A percentile compares a stretch with the other conserved stretches of the same genome.
These are phyloP conservation scores for Chloebia gouldiae DNA, from an alignment of 2,113 vertebrate species.

Conservation along the genomic window DNA sequence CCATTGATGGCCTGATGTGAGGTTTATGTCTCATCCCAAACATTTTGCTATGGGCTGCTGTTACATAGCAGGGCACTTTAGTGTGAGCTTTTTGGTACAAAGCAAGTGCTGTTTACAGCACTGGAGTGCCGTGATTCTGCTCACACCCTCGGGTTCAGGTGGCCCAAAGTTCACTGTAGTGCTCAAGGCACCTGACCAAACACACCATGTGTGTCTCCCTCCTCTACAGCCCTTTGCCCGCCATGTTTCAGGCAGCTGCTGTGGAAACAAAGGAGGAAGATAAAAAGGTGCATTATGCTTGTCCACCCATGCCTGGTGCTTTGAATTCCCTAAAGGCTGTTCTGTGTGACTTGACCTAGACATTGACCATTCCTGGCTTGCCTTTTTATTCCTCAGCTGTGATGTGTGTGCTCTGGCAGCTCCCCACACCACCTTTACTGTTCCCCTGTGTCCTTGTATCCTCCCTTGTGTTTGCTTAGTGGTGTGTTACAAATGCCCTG, in stretches of 20 bases:
- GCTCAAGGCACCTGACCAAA: not conserved
- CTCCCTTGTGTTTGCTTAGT: not conserved
- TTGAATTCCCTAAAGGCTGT: not conserved
- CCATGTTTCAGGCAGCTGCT: not conserved
- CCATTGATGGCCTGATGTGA: not conserved
- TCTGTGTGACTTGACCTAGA: not conserved
- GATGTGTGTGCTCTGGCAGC: not conserved
- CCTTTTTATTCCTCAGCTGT: not conserved
- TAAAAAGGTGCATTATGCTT: not conserved
- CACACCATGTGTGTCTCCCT: not conserved
- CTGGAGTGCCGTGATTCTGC: accelerated
- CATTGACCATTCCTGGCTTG: not conserved
- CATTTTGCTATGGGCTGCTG: not conserved
- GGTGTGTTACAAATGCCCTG: not conserved
- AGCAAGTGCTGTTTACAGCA: not conserved
- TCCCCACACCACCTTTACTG: not conserved
- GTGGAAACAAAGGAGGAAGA: not conserved
- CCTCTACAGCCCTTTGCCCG: not conserved
- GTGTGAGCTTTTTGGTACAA: not conserved
- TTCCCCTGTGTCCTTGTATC: not conserved
- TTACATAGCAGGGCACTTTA: not conserved
- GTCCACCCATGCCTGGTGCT: not conserved
- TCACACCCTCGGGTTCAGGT: not conserved
- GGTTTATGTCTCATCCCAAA: not conserved
- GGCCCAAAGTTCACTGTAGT: not conserved